Conservation (phyloP, 2,797 vertebrate species). For the Lateolabrax maculatus region DNA sequence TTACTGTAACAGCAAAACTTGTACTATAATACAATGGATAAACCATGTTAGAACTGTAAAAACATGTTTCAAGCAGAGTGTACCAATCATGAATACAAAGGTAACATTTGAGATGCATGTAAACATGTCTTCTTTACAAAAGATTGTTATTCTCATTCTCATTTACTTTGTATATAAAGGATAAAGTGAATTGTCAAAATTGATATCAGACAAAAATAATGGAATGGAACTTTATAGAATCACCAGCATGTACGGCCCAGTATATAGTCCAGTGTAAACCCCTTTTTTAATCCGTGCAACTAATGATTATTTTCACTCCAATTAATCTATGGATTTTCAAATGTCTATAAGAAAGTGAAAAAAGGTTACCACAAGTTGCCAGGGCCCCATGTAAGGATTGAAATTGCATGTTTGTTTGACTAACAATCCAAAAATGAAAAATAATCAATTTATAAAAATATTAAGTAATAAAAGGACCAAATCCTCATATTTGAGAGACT, state of each 20-base stretch:
- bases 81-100: conserved; percentile 1
- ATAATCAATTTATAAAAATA: background rate
- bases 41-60: background rate
- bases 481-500: background rate
- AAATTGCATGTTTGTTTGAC: background rate
- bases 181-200: too few species aligned
- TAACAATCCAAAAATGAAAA: background rate
- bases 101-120: background rate
- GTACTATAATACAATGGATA: background rate
- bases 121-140: background rate
- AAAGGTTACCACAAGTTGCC: background rate
- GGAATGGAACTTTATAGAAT: too few species aligned
- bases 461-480: background rate
- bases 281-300: background rate
- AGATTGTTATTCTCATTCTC: background rate
- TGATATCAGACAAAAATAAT: too few species aligned
- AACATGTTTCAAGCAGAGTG: background rate
- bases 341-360: background rate
- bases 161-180: background rate
- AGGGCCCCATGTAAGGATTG: background rate
- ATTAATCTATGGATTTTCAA: background rate
- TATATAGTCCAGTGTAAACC: background rate
- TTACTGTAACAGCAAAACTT: background rate
- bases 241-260: background rate
- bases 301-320: background rate